A percentile compares a stretch with the other conserved stretches of the same genome.
These are phyloP conservation scores for Ernsta delagoae DNA, from an alignment of 2,888 invertebrate species.

Conservation along the genomic window DNA sequence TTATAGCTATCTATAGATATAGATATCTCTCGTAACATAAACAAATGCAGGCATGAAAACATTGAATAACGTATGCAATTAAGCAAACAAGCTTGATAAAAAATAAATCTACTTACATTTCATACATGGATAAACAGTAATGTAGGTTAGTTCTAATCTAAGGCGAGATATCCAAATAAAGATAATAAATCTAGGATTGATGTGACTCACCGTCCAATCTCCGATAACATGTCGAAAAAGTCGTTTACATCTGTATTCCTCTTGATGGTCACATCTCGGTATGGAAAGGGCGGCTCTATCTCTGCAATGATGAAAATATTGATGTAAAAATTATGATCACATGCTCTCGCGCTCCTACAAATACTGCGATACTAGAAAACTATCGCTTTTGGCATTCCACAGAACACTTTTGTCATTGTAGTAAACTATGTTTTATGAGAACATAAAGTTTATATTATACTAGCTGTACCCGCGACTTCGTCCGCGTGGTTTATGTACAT, in stretches of 20 bases:
- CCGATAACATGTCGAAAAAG: constrained; percentile 93
- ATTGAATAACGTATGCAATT: neutral
- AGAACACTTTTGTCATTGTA: too few species aligned
- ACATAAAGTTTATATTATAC: too few species aligned
- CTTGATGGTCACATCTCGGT: constrained; percentile 93
- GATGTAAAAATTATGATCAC: too few species aligned
- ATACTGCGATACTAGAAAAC: too few species aligned
- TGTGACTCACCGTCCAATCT: constrained; percentile 94
- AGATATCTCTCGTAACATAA: too few species aligned
- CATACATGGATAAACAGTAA: constrained; percentile 8
- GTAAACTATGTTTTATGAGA: too few species aligned
- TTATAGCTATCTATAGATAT: too few species aligned
- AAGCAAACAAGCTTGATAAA: constrained; percentile 8
- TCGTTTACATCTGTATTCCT: constrained; percentile 94
- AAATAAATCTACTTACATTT: neutral
- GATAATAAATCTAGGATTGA: constrained; percentile 38
- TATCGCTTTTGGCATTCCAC: too few species aligned
- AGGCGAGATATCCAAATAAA: constrained; percentile 4
- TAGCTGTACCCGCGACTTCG: too few species aligned
- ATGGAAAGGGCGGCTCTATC: constrained; percentile 94
- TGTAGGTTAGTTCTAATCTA: constrained; percentile 9
- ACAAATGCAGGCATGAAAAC: too few species aligned
- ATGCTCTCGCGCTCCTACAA: too few species aligned
- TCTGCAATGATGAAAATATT: constrained; percentile 83
- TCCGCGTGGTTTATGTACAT: too few species aligned